Conservation (phyloP, 2,797 vertebrate genomes). For the Sarcophilus harrisii region DNA sequence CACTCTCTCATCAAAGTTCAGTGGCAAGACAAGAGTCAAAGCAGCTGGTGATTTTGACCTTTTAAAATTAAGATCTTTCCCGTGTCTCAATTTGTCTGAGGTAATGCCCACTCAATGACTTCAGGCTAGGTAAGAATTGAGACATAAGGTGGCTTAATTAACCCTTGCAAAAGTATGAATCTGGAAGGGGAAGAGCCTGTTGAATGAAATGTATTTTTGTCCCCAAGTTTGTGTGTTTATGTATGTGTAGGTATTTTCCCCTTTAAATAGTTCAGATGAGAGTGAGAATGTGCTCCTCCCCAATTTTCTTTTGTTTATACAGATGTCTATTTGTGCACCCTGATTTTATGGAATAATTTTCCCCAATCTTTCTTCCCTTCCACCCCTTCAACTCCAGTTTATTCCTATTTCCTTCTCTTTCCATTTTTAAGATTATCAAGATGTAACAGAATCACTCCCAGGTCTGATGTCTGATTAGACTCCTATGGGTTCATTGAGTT, state of each 20-base stretch:
- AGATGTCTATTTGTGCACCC: background rate
- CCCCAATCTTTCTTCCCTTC: background rate
- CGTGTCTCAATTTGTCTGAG: too few species aligned
- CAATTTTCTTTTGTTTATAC: background rate
- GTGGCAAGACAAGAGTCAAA: background rate
- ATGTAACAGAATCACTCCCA: background rate
- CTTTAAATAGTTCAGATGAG: background rate
- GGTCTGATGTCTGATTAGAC: background rate
- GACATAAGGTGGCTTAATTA: background rate
- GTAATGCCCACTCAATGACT: too few species aligned
- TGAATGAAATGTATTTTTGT: background rate
- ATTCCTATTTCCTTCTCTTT: background rate
- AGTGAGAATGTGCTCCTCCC: background rate
- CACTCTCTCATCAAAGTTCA: background rate
- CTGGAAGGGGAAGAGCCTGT: background rate
- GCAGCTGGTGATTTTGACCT: background rate
- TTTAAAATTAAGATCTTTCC: background rate
- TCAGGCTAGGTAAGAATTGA: background rate
- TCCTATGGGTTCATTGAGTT: background rate
- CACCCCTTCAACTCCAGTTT: background rate
- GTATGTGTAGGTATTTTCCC: background rate
- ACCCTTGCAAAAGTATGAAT: background rate
- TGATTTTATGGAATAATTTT: background rate
- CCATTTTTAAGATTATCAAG: background rate
- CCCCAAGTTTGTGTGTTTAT: background rate